Evolutionary conservation across 1,140 invertebrate genomes (phyloP).

Genomic region (Tetraneura akinire): DNA sequence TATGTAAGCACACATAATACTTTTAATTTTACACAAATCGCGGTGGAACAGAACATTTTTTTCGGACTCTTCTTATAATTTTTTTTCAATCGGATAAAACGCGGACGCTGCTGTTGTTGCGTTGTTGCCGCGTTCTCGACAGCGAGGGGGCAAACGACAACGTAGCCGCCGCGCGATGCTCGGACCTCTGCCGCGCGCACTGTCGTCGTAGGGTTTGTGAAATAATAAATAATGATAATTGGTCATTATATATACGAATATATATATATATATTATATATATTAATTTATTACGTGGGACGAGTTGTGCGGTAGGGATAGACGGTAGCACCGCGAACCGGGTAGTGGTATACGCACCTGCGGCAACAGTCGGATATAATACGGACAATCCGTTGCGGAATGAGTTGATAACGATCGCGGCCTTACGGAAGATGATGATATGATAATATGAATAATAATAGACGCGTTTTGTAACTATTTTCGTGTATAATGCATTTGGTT

Average conservation of each 20-base stretch:
- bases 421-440: too few relatives aligned
- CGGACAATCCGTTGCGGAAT: not conserved
- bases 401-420: not conserved
- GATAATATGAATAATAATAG: too few relatives aligned
- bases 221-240: conserved; percentile 22
- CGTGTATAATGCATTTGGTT: too few relatives aligned
- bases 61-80: too few relatives aligned
- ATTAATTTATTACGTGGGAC: not conserved
- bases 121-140: conserved; percentile 28
- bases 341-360: conserved; percentile 1
- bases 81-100: conserved; percentile 35
- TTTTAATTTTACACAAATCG: conserved; percentile 8
- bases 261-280: not conserved
- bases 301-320: not conserved
- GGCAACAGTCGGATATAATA: too few relatives aligned
- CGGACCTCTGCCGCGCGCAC: conserved; percentile 5
- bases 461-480: too few relatives aligned
- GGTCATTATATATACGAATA: not conserved
- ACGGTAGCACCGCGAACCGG: not conserved
- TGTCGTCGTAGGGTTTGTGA: not conserved
- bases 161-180: conserved; percentile 17
- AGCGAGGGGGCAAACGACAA: conserved; percentile 24
- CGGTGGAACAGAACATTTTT: conserved; percentile 14
- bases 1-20: too few relatives aligned
- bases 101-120: conserved; percentile 1